Evolutionary conservation across 2,113 vertebrate species (phyloP), one percentile per base, ranked within the genome.

Genomic region (Gallinago media): DNA sequence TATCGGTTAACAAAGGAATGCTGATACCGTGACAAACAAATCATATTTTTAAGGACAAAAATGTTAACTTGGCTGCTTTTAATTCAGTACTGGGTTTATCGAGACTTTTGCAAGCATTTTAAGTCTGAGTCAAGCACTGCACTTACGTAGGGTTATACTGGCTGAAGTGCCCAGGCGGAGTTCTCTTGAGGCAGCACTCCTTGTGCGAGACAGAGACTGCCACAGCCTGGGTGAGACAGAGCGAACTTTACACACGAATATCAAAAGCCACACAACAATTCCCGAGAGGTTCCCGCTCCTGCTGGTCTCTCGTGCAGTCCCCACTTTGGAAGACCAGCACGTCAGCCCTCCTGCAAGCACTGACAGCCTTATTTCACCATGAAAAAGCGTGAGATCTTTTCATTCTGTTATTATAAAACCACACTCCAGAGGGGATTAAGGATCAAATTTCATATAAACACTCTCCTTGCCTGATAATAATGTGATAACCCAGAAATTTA

Each of bases 101-200:
- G 75, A 79, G 81, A 75, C 52, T 68, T 75, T 72, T 61, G 29
- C n/a, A 89, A 52, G 71, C 55, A 83, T 85, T 89, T 75, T 11
- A 77, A 81, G 61, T 42, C 20, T 2, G 1, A 77, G 56, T 61
- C 56, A 92, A 76, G 78, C 25, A 75, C 58, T 44, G 34, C 34
- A 61, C 40, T 72, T 67, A 44, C 0, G 13, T 31, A 65, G 38
- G 42, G 56, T 50, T 52, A 56, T 0, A 38, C 8, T 3, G 4
- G 44, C 12, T 77, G 3, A 85, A 85, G 47, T 59, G 47, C 11
- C 12, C 38, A 25, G 14, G 26, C 38, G 52, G 58, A 23, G 11
- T 20, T 71, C 70, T 73, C 54, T 58, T 59, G 46, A 72, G 17
- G 63, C 16, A 75, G 38, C 47, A 52, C 38, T 81, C 44, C 18